Percentiles rank a stretch among this genome's conserved stretches.
phyloP scores from a whole-genome alignment of 2,888 invertebrate genomes.

The Plutella xylostella region DNA sequence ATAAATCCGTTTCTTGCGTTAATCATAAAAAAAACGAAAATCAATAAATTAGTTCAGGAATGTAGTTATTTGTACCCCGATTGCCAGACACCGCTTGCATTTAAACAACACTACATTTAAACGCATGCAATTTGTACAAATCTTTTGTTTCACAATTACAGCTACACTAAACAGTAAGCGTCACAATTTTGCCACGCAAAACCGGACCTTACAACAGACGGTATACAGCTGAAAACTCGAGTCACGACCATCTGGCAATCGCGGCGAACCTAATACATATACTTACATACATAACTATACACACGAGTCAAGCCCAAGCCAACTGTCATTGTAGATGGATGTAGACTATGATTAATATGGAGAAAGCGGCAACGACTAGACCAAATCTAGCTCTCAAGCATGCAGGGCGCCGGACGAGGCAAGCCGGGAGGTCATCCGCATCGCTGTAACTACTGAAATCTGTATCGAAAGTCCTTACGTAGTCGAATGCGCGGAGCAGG shows the following conservation, averaged over 20 bases:
- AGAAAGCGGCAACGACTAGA: constrained; percentile 61
- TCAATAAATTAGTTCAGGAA: constrained; percentile 29
- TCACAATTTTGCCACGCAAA: constrained; percentile 13
- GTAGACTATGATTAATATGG: constrained; percentile 60
- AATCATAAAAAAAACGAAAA: constrained; percentile 19
- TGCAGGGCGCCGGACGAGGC: constrained; percentile 35
- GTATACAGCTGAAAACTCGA: not conserved
- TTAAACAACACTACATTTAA: constrained; percentile 19
- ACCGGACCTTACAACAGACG: not conserved
- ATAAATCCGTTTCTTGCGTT: not conserved
- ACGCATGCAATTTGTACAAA: constrained; percentile 47
- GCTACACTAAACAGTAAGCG: constrained; percentile 4
- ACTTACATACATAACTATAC: constrained; percentile 53
- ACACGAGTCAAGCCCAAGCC: constrained; percentile 59
- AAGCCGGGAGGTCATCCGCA: constrained; percentile 27
- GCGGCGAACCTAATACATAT: constrained; percentile 43
- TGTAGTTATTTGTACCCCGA: constrained; percentile 29
- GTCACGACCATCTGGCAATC: constrained; percentile 40
- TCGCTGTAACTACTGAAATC: constrained; percentile 47
- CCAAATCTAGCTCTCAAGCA: constrained; percentile 53
- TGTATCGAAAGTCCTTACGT: constrained; percentile 62
- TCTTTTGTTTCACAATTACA: constrained; percentile 15
- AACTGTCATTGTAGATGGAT: constrained; percentile 60
- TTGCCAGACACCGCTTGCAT: constrained; percentile 32
- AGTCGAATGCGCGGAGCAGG: constrained; percentile 58